Base-by-base conservation (phyloP, 1,140 invertebrate genomes). In the Drosophila ananassae region DNA sequence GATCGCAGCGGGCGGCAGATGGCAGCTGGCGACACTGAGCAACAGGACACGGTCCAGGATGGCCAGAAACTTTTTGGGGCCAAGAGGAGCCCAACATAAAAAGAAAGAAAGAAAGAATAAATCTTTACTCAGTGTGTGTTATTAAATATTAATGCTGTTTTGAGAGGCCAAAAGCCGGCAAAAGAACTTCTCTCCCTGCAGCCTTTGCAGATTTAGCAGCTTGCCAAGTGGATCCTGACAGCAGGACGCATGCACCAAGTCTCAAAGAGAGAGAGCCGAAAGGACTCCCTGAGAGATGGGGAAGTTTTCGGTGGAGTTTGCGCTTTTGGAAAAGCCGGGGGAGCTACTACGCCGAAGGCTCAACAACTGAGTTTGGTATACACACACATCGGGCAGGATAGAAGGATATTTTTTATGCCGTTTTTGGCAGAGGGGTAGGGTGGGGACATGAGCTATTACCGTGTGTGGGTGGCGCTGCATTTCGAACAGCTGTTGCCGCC, bases 361-460 rank as follows among this genome's bases (percentile, higher is more conserved):
- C 78, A 81, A 81, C 78, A 81, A 81, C 78, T 81, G 78, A 79
- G 73, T 69, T 51, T 37, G 57, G 78, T 81, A 77, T 81, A 81
- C 78, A 77, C 61, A 73, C 69, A 41, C 34, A 58, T 3, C 17
- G 34, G 2, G 30, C 3, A 7, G 41, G 30, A 61, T 30, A 52
- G 9, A 54, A 32, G 50, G 22, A 48, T 12, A 32, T 32, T 44
- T 44, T 44, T 21, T 44, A 37, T 37, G 34, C 1, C 2, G 1
- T 37, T 37, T 1, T 37, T 1, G 34, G 34, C 34, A 12, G 34
- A 34, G 41, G 9, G 24, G 37, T 37, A 52, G 9, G 13, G 8
- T 12, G 13, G 46, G 52, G 32, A 9, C 32, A 37, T 37, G 52
- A 28, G 51, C 22, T 74, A 68, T 48, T 68, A 55, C 22, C 48